Evolutionary conservation across 2,797 vertebrate genomes (phyloP), one percentile per base, ranked within the genome.

Genomic region (Microcaecilia unicolor): DNA sequence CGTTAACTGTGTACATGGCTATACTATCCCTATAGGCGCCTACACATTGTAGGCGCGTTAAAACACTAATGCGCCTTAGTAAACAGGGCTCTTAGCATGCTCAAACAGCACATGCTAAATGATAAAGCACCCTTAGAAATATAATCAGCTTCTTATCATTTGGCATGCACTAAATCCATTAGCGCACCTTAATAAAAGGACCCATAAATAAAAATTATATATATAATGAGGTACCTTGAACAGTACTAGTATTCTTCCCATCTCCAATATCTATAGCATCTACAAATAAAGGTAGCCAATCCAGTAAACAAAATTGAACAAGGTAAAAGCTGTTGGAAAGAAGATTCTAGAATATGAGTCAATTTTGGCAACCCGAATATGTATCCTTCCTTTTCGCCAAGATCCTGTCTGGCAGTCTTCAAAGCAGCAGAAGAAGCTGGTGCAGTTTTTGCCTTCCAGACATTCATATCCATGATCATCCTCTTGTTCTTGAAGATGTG

Each of bases 251-350:
- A 19, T 15, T 48, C 31, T 64, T 44, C 16, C 37, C 60, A 44
- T 48, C 58, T 65, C 44, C 41, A 37, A 48, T 46, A 23, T 10
- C 37, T 55, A 9, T 28, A 22, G 28, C 40, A 56, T 18, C 85
- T 82, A 97, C 64, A 97, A 72, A 61, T 97, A 97, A 67, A 97
- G 84, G 57, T 97, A 97, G 15, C 88, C 89, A 47, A 97, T 89
- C 93, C 93, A 97, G 32, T 97, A 97, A 53, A 97, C 91, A 21
- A 97, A 76, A 70, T 97, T 96, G 55, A 97, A 97, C 48, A 97
- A 72, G n/a, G 90, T 92, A 59, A 97, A 97, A 24, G 93, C 93
- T 22, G 93, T 97, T 16, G 93, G 93, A 53, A 97, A 97, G 60
- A 97, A 97, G 72, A 97, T 93, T 59, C 93, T 62, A 1, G 93